phyloP scores from a whole-genome alignment of 2,888 invertebrate genomes.

The Tribolium freemani region DNA sequence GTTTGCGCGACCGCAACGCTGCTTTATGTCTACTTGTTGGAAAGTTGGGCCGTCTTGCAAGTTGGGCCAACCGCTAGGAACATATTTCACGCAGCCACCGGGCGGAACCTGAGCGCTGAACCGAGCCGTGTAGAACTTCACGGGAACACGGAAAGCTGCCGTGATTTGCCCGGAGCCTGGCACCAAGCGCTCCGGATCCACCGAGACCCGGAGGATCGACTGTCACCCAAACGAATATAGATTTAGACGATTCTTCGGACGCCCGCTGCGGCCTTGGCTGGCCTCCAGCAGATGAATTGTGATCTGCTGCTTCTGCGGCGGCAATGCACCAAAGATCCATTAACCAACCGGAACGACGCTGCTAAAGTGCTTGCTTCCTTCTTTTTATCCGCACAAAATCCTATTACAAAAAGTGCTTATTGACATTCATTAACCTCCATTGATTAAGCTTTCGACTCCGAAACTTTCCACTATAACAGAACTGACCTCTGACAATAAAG shows the following conservation, averaged over 20 bases:
- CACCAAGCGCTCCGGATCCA: constrained; percentile 26
- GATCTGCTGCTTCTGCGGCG: constrained; percentile 56
- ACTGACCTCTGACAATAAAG: not conserved
- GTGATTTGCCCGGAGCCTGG: constrained; percentile 7
- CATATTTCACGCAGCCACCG: constrained; percentile 62
- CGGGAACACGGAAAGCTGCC: constrained; percentile 14
- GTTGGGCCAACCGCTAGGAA: constrained; percentile 62
- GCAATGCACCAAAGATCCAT: constrained; percentile 59
- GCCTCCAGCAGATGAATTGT: constrained; percentile 64
- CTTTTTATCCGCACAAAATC: constrained; percentile 37
- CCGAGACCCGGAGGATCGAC: constrained; percentile 18
- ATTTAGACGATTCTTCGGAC: constrained; percentile 54
- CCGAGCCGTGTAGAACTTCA: constrained; percentile 54
- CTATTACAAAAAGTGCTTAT: not conserved
- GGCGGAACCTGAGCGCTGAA: constrained; percentile 56
- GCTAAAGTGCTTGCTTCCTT: constrained; percentile 43
- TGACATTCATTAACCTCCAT: not conserved
- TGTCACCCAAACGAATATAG: constrained; percentile 58
- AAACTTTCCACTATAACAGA: not conserved
- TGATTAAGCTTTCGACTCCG: not conserved
- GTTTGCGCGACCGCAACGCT: constrained; percentile 62
- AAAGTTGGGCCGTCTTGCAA: constrained; percentile 63
- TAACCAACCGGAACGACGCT: constrained; percentile 53
- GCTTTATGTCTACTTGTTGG: constrained; percentile 58
- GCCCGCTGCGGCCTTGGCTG: constrained; percentile 57